Evolutionary conservation across 2,797 vertebrate species (phyloP).

Genomic region (Galago senegalensis): DNA sequence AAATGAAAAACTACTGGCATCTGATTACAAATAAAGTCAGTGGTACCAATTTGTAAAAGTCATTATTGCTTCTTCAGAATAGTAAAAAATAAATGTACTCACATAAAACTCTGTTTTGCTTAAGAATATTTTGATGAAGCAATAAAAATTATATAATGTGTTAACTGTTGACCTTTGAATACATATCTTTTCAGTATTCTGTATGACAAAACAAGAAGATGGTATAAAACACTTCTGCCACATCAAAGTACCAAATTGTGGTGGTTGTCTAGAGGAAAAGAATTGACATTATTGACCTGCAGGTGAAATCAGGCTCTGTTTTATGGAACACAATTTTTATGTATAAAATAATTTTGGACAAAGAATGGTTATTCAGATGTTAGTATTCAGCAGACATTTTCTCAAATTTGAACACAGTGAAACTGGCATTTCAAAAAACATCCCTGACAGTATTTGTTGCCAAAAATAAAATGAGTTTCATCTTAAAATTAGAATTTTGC

Average conservation of each 20-base stretch:
- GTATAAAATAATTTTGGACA: conserved; percentile 50
- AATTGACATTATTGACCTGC: neutral
- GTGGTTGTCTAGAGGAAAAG: conserved; percentile 6
- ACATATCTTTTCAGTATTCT: neutral
- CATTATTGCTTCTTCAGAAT: neutral
- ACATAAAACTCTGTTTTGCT: neutral
- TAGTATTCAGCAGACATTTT: conserved; percentile 20
- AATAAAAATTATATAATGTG: neutral
- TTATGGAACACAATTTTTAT: conserved; percentile 18
- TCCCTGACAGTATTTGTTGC: conserved; percentile 50
- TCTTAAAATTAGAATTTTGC: conserved; percentile 60
- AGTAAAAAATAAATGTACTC: neutral
- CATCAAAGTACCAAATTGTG: neutral
- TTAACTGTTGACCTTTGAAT: neutral
- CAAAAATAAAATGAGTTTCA: conserved; percentile 58
- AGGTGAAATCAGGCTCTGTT: neutral
- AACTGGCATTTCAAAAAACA: conserved; percentile 54
- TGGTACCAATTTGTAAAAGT: neutral
- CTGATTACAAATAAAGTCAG: neutral
- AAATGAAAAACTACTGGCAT: neutral
- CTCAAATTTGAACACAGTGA: conserved; percentile 58
- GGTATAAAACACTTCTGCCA: neutral
- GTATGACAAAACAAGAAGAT: neutral
- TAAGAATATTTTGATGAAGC: neutral
- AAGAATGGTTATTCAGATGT: conserved; percentile 39